Base-by-base conservation (phyloP, 2,888 invertebrate genomes). In the Cosmopolites sordidus region DNA sequence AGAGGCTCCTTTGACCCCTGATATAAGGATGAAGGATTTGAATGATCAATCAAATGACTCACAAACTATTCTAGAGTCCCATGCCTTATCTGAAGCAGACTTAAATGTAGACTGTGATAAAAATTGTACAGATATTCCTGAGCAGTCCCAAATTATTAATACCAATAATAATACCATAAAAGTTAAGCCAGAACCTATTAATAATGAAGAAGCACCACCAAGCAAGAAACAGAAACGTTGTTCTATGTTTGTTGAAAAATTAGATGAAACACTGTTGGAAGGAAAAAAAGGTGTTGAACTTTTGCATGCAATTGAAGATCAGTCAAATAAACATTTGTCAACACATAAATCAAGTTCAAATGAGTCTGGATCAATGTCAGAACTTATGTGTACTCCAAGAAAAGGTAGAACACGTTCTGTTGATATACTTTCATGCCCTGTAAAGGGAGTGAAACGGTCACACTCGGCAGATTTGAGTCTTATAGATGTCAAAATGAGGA, bases 261-360 rank as follows among this genome's bases (percentile, higher is more conserved):
- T 69, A 37, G 66, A 70, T 55, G 65, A 67, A 58, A 59, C 64
- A 44, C 58, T 70, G 39, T 58, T 70, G 38, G 63, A 66, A 61
- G 69, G 67, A n/a, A 71, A 71, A 57, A 62, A 66, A 52, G 70
- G 68, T 1, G 59, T 69, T 27, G 70, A 71, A 12, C 60, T 70
- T 39, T 58, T 70, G 38, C 67, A 66, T 42, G 69, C 69, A 8
- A 69, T 69, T 48, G 69, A 70, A 58, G 65, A 68, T 52, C 69
- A 70, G 59, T 65, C 68, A 17, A 69, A 65, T 56, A 64, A 56
- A 39, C 56, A 61, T 27, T 39, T 60, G 47, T 58, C 58, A 43
- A 58, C 57, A 40, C 64, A 64, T n/a, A 64, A 62, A 27, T 66
- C 66, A 12, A 64, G 62, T 57, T 67, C 63, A 27, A 50, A 58